Base-by-base conservation (phyloP, 1,140 invertebrate genomes). In the Atta texana region DNA sequence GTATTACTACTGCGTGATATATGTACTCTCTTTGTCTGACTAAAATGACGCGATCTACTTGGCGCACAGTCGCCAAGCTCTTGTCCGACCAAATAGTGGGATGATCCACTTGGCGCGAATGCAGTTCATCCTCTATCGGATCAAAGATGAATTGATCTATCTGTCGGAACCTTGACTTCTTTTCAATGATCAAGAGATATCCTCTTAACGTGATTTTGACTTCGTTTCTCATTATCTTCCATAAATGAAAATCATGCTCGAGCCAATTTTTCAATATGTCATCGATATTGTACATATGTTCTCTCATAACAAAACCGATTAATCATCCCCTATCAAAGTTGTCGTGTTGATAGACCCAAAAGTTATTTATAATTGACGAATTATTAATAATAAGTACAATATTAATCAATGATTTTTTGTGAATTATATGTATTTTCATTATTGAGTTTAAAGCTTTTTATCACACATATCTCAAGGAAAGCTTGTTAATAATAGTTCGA, bases 1-100 rank as follows among this genome's bases (percentile, higher is more conserved):
- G 24, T 49, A 7, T 2, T 82, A 82, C 53, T 82, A 82, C 68
- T 61, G 55, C 24, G 80, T 59, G 69, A 72, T 82, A 55, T 82
- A 82, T 49, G 68, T 44, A 28, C 12, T 8, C 34, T 12, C 53
- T 82, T 28, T 82, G 69, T 53, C 16, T 44, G 24, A 69, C 66
- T 31, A 24, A 49, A 80, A 31, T 53, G 68, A 16, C 18, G 34
- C 53, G 68, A 82, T 61, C 80, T 61, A 74, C 66, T 82, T 82
- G 68, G 68, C 68, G 34, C 34, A 59, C 78, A 28, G 55, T 57
- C 66, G 44, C n/a, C 61, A 53, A 63, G 53, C 34, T 72, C 78
- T 71, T 21, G 78, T 44, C 31, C 31, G 66, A 81, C 57, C 66
- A 21, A 72, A 18, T 44, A 28, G 24, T n/a, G 64, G 24, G 18